Evolutionary conservation across 2,888 invertebrate genomes (phyloP).

Genomic region (Drosophila quinaria): DNA sequence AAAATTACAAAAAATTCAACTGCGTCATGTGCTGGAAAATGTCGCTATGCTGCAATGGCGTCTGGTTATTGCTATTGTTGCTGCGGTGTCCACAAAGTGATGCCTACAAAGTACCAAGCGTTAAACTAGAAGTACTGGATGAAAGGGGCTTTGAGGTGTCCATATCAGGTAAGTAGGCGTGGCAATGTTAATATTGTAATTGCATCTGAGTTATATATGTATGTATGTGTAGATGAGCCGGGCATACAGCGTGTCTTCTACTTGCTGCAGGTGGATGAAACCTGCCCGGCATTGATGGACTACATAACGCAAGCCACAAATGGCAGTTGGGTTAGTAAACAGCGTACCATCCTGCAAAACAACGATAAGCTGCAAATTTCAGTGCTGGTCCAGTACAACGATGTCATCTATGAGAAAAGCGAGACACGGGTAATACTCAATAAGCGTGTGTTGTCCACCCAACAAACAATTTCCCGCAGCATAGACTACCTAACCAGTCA

Average conservation of each 20-base stretch:
- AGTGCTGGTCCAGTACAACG: constrained; percentile 72
- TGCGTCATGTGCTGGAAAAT: constrained; percentile 54
- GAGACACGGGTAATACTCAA: constrained; percentile 68
- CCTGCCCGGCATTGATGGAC: constrained; percentile 73
- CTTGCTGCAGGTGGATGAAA: constrained; percentile 71
- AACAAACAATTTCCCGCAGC: constrained; percentile 23
- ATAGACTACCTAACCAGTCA: constrained; percentile 22
- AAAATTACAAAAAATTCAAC: constrained; percentile 5
- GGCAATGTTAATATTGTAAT: constrained; percentile 7
- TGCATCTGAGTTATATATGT: neutral
- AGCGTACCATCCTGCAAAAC: constrained; percentile 45
- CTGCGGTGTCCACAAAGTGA: constrained; percentile 1
- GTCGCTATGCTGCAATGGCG: neutral
- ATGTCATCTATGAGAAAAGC: constrained; percentile 65
- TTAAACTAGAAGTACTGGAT: constrained; percentile 55
- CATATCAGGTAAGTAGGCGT: constrained; percentile 62
- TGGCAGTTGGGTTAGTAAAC: constrained; percentile 67
- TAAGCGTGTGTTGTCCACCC: constrained; percentile 57
- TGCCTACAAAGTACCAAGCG: constrained; percentile 65
- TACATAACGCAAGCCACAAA: constrained; percentile 58
- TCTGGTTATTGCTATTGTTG: constrained; percentile 4
- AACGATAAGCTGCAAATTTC: constrained; percentile 73
- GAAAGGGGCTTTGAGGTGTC: constrained; percentile 66
- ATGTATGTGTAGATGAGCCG: constrained; percentile 65
- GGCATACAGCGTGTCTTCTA: constrained; percentile 73